phyloP scores from a whole-genome alignment of 2,113 vertebrate species.

The Cochlearius cochlearius region DNA sequence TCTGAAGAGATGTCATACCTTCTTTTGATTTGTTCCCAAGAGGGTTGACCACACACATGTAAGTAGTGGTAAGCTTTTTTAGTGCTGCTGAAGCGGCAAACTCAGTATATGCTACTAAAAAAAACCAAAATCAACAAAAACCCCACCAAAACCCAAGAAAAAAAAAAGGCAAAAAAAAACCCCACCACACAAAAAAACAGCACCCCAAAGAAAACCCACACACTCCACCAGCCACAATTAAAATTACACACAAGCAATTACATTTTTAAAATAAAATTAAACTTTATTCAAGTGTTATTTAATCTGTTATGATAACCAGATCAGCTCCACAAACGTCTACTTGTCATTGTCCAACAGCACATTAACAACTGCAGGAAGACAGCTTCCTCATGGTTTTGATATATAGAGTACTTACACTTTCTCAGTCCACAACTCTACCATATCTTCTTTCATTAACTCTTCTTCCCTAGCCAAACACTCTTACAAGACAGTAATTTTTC shows the following conservation, averaged over 20 bases:
- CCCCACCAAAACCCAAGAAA: too few relatives aligned
- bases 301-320: background rate
- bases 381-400: background rate
- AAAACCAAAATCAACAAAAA: background rate
- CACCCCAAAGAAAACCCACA: background rate
- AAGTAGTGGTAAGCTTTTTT: background rate
- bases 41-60: background rate
- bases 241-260: background rate
- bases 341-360: background rate
- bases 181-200: background rate
- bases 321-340: background rate
- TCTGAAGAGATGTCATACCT: background rate
- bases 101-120: background rate
- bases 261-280: background rate
- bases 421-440: background rate
- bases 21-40: background rate
- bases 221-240: background rate
- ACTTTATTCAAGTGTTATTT: background rate
- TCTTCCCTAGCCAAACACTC: background rate
- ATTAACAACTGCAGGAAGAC: background rate
- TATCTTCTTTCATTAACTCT: background rate
- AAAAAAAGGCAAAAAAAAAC: too few relatives aligned
- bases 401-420: background rate
- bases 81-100: background rate
- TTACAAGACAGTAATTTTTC: background rate